Percentiles rank a stretch among this genome's conserved stretches.
Conservation (phyloP, 2,888 invertebrate genomes). For the Panopea generosa region DNA sequence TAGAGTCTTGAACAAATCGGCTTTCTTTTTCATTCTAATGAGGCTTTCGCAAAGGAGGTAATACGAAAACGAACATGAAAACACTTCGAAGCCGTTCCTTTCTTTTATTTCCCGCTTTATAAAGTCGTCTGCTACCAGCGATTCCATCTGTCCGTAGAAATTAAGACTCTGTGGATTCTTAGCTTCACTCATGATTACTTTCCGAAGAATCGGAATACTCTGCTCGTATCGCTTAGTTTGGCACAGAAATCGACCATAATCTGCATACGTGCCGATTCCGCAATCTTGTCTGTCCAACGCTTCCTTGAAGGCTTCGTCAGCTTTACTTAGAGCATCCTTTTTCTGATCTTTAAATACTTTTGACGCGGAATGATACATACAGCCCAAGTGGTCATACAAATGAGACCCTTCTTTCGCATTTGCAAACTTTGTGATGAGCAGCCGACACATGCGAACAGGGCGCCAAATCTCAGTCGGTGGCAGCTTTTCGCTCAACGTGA, state of each 20-base stretch:
- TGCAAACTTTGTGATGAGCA: constrained; percentile 66
- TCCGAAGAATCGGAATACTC: constrained; percentile 57
- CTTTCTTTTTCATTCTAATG: constrained; percentile 57
- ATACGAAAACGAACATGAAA: constrained; percentile 57
- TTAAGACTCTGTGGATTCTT: constrained; percentile 67
- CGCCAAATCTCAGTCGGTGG: constrained; percentile 69
- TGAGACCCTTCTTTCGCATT: constrained; percentile 63
- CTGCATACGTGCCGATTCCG: constrained; percentile 67
- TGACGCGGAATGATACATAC: constrained; percentile 69
- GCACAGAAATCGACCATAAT: constrained; percentile 67
- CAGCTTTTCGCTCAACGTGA: constrained; percentile 66
- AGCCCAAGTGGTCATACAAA: constrained; percentile 67
- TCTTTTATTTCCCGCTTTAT: constrained; percentile 64
- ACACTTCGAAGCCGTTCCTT: constrained; percentile 60
- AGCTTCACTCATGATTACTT: constrained; percentile 60
- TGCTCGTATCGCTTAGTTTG: constrained; percentile 56
- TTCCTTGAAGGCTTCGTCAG: constrained; percentile 65
- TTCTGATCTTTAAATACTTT: constrained; percentile 58
- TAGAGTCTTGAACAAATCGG: constrained; percentile 49
- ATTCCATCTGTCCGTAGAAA: constrained; percentile 69
- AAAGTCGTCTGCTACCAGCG: constrained; percentile 61
- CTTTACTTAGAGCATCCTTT: constrained; percentile 56
- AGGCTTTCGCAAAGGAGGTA: constrained; percentile 65
- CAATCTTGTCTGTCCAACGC: constrained; percentile 66
- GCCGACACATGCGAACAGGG: constrained; percentile 68